These are phyloP conservation scores for Rhabdophis nuchalis DNA, from an alignment of 2,797 vertebrate genomes.

Conservation along the genomic window DNA sequence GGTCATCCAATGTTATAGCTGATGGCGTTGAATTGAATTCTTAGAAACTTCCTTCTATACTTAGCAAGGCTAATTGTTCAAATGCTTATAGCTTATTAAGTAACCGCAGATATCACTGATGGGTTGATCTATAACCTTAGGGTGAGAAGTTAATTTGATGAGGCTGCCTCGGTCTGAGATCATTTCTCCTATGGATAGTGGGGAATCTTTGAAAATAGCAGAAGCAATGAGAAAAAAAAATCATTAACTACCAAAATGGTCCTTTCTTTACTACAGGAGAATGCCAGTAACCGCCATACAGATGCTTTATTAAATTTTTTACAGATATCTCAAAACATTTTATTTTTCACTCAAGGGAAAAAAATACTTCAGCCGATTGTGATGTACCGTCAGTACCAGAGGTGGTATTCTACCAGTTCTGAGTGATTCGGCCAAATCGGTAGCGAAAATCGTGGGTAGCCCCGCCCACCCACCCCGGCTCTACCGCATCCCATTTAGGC, in stretches of 20 bases:
- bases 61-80: conserved; percentile 55
- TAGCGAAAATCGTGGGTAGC: no score
- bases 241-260: conserved; percentile 58
- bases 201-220: conserved; percentile 48
- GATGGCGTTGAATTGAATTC: conserved; percentile 64
- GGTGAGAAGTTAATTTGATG: conserved; percentile 52
- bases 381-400: not conserved
- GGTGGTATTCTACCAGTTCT: no score
- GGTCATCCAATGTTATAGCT: conserved; percentile 58
- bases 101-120: conserved; percentile 57
- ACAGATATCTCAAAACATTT: not conserved
- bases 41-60: conserved; percentile 63
- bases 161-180: conserved; percentile 27
- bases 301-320: not conserved
- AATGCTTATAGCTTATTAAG: conserved; percentile 52
- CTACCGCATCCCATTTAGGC: no score
- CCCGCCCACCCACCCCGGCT: no score
- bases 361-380: not conserved
- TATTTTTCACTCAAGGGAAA: not conserved
- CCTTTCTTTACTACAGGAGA: conserved; percentile 13
- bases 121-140: conserved; percentile 55
- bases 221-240: conserved; percentile 52
- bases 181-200: conserved; percentile 42
- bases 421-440: no score
- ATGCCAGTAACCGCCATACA: not conserved